phyloP scores from a whole-genome alignment of 92 coral and sea anemone species.

The Heliopora coerulea region DNA sequence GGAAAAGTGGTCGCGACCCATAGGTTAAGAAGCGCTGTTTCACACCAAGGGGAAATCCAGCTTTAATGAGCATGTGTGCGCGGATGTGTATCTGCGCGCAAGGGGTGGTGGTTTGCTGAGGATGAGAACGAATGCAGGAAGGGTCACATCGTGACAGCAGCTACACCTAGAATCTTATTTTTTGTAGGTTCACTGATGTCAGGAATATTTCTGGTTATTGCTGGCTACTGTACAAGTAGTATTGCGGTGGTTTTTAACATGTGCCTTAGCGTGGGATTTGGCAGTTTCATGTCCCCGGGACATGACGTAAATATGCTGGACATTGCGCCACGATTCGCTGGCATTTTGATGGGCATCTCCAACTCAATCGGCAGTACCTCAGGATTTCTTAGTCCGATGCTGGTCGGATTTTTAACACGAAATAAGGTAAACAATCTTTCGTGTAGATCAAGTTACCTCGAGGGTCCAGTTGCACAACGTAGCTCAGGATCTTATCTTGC shows the following conservation, averaged over 20 bases:
- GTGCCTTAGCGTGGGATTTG: conserved; percentile 84
- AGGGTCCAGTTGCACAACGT: too few species aligned
- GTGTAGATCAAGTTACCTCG: too few species aligned
- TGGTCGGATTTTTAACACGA: conserved; percentile 72
- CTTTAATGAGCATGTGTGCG: too few species aligned
- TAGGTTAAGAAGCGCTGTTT: too few species aligned
- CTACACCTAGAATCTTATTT: too few species aligned
- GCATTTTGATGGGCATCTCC: conserved; percentile 84
- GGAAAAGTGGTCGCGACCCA: too few species aligned
- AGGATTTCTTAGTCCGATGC: conserved; percentile 84
- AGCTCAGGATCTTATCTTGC: too few species aligned
- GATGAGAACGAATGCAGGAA: too few species aligned
- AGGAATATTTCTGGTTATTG: conserved; percentile 67
- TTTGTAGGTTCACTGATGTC: conserved; percentile 71
- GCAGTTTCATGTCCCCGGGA: conserved; percentile 83
- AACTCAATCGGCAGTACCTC: conserved; percentile 81
- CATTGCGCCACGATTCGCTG: conserved; percentile 83
- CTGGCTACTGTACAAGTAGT: conserved; percentile 67
- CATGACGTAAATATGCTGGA: conserved; percentile 83
- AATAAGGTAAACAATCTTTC: conserved; percentile 76
- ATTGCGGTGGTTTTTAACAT: conserved; percentile 66
- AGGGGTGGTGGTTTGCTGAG: too few species aligned
- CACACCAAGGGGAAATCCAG: too few species aligned
- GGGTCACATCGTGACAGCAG: too few species aligned
- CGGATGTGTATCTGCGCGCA: too few species aligned